phyloP scores from a whole-genome alignment of 2,797 vertebrate genomes.

The Sciaenops ocellatus region DNA sequence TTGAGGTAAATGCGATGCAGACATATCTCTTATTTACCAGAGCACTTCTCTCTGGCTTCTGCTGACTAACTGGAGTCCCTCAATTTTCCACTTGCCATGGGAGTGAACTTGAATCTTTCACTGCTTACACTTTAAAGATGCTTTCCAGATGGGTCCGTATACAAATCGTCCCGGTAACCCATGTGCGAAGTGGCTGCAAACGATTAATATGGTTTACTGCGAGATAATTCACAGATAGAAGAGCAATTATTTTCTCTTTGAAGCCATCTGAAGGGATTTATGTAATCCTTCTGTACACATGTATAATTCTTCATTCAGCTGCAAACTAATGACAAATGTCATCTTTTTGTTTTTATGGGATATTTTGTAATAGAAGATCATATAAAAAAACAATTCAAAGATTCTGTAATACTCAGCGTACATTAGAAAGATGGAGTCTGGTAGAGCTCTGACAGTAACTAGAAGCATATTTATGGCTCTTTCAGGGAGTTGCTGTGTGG shows the following conservation, averaged over 20 bases:
- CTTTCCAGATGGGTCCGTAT: constrained; percentile 17
- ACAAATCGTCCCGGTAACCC: constrained; percentile 14
- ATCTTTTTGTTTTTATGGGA: not conserved
- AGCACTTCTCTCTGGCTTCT: constrained; percentile 7
- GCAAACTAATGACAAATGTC: not conserved
- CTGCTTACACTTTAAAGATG: constrained; percentile 24
- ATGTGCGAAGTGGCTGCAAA: constrained; percentile 10
- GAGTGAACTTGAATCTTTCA: constrained; percentile 12
- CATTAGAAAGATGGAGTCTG: not conserved
- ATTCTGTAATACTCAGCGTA: not conserved
- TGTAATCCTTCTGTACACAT: not conserved
- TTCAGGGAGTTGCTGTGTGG: not conserved
- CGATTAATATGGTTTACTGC: constrained; percentile 17
- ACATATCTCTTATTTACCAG: constrained; percentile 22
- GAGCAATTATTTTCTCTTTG: not conserved
- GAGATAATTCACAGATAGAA: constrained; percentile 20
- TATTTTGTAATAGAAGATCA: not conserved
- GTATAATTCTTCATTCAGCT: not conserved
- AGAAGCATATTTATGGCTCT: not conserved
- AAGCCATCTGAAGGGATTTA: not conserved
- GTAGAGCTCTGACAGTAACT: not conserved
- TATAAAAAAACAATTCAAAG: not conserved
- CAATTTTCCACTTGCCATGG: constrained; percentile 14
- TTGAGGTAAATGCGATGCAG: constrained; percentile 25
- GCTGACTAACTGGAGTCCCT: constrained; percentile 11